These are phyloP conservation scores for Anisognathus igniventris DNA, from an alignment of 2,797 vertebrate genomes.

Conservation along the genomic window DNA sequence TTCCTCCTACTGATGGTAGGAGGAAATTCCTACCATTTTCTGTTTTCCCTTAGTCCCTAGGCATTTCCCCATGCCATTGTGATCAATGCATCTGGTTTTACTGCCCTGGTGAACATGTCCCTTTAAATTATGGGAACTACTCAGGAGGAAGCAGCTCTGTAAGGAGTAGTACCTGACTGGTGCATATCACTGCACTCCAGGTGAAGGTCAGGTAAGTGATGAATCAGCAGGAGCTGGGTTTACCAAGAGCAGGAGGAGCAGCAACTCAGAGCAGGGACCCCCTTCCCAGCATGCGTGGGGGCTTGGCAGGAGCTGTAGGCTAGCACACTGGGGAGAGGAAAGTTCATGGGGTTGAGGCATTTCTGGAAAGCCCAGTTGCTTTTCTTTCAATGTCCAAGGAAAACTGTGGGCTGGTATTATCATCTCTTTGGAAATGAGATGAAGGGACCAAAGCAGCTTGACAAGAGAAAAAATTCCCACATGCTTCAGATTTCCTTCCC, in stretches of 20 bases:
- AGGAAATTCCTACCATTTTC: background rate
- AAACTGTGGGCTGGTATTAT: background rate
- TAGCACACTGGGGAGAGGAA: background rate
- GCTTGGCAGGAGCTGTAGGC: background rate
- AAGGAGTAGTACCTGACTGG: background rate
- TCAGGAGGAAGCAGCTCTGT: background rate
- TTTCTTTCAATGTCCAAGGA: background rate
- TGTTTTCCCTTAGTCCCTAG: background rate
- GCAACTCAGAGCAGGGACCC: background rate
- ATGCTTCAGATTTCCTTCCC: background rate
- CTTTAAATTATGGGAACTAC: background rate
- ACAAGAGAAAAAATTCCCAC: background rate
- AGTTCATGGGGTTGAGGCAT: background rate
- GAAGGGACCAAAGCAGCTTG: background rate
- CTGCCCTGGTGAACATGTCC: background rate
- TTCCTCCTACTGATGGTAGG: background rate
- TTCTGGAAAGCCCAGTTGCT: background rate
- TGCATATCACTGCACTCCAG: background rate
- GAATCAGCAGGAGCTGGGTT: background rate
- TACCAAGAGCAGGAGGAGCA: background rate
- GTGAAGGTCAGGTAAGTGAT: background rate
- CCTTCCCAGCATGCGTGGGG: rapidly evolving
- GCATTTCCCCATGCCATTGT: background rate
- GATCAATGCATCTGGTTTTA: background rate
- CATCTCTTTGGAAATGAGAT: background rate